These are phyloP conservation scores for Eulacestoma nigropectus DNA, from an alignment of 2,113 vertebrate species.

Conservation along the genomic window DNA sequence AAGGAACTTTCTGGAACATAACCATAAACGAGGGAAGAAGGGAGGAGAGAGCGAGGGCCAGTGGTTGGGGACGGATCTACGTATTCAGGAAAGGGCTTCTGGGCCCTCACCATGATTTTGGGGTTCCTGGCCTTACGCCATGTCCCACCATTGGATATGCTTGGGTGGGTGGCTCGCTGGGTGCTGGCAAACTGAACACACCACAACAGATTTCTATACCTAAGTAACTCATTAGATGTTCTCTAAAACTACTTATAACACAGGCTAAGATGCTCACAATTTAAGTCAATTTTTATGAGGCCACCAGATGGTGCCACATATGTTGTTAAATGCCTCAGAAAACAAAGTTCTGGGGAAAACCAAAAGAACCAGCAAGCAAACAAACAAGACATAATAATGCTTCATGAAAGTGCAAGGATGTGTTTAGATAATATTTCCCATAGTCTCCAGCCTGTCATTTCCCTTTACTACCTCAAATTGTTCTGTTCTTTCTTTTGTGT, in stretches of 20 bases:
- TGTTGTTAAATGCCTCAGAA: not conserved
- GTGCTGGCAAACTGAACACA: no score
- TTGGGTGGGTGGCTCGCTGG: no score
- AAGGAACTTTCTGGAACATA: no score
- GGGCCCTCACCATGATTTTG: no score
- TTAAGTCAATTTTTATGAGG: not conserved
- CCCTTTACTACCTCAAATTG: not conserved
- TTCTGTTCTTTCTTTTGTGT: not conserved
- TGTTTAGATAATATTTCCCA: not conserved
- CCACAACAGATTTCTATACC: not conserved
- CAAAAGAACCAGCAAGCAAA: not conserved
- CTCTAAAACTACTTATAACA: not conserved
- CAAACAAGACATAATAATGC: no score
- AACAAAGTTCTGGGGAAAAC: not conserved
- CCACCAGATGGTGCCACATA: constrained; percentile 46
- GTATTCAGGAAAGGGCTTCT: no score
- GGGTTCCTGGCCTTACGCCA: no score
- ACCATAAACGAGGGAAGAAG: no score
- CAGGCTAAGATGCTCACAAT: not conserved
- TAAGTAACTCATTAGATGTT: not conserved
- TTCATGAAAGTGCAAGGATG: not conserved
- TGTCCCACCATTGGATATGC: no score
- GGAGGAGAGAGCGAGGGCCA: no score
- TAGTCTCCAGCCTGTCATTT: not conserved
- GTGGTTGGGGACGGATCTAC: no score